Evolutionary conservation across 2,888 invertebrate species (phyloP).

Genomic region (Villa cingulata): DNA sequence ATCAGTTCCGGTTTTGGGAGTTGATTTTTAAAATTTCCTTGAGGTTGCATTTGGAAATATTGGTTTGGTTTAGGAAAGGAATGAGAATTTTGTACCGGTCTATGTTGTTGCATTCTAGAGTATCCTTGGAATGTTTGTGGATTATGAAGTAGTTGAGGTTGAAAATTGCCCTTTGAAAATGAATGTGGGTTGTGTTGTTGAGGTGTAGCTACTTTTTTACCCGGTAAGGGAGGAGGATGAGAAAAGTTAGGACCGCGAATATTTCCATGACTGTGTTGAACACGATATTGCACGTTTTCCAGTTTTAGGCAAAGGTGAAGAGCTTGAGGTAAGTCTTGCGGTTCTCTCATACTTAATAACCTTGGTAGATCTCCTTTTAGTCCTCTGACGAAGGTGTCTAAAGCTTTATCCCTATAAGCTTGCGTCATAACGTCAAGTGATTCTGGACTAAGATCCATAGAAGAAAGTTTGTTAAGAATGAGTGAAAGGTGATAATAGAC

Average conservation of each 20-base stretch:
- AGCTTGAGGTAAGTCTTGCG: background rate
- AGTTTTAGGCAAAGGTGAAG: background rate
- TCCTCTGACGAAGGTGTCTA: slow-evolving; percentile 1
- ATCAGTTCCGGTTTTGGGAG: slow-evolving; percentile 10
- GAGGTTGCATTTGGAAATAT: no score
- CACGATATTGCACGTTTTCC: background rate
- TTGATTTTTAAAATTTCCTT: slow-evolving; percentile 2
- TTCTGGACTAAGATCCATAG: slow-evolving; percentile 13
- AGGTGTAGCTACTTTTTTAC: no score
- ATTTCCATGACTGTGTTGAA: background rate
- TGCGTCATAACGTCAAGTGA: slow-evolving; percentile 10
- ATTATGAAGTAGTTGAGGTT: no score
- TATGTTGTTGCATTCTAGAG: no score
- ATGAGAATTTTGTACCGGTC: no score
- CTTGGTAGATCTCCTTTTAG: slow-evolving; percentile 3
- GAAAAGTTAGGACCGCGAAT: background rate
- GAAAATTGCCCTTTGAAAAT: no score
- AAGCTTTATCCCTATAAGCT: slow-evolving; percentile 3
- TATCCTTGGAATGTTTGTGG: no score
- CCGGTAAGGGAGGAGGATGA: background rate
- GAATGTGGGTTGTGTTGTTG: no score
- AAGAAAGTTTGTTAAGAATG: background rate
- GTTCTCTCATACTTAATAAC: slow-evolving; percentile 1
- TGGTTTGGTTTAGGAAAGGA: no score
- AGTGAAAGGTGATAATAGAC: background rate